Conservation (phyloP, 2,113 vertebrate species). For the Cyanoramphus novaezelandiae region DNA sequence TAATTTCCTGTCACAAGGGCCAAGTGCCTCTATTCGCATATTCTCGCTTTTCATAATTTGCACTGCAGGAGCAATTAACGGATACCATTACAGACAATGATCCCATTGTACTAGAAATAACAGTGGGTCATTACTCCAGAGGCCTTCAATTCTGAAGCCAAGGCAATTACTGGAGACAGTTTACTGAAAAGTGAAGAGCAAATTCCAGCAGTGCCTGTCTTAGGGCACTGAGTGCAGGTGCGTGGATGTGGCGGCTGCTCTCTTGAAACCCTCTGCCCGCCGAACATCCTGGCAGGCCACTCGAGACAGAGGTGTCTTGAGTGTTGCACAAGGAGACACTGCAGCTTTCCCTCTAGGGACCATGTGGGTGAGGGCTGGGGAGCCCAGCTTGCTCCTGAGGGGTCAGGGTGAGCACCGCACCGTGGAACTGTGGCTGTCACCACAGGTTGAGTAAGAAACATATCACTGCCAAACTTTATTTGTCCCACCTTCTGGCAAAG, state of each 20-base stretch:
- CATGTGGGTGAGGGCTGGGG: accelerated
- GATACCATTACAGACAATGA: neutral
- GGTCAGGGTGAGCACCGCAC: neutral
- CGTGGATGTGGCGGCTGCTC: neutral
- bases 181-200: neutral
- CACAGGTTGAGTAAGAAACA: neutral
- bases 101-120: conserved; percentile 46
- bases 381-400: neutral
- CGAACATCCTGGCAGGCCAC: neutral
- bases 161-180: neutral
- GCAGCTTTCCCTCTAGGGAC: neutral
- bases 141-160: conserved; percentile 11
- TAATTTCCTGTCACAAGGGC: conserved; percentile 42
- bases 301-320: accelerated
- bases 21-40: conserved; percentile 10
- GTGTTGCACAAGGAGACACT: neutral
- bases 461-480: accelerated
- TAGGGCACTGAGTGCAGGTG: neutral
- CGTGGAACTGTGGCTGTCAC: accelerated
- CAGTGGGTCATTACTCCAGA: conserved; percentile 29
- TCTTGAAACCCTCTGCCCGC: neutral
- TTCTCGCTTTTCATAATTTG: conserved; percentile 18
- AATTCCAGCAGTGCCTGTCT: neutral
- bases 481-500: neutral
- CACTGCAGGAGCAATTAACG: conserved; percentile 26